phyloP scores from a whole-genome alignment of 2,888 invertebrate species.

The Lepidonotus clava region DNA sequence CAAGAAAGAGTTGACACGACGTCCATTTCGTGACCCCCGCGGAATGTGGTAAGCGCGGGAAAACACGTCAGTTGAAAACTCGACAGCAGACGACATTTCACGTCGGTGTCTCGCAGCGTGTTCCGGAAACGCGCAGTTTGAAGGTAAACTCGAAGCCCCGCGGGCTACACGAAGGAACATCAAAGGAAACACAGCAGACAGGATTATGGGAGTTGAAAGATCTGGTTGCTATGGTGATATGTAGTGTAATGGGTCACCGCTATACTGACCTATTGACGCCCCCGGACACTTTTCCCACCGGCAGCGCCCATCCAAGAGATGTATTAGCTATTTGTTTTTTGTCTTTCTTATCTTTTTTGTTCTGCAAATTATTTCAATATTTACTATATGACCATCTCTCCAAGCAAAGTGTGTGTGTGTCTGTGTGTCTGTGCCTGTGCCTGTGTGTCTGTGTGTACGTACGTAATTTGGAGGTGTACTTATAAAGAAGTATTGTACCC shows the following conservation, averaged over 20 bases:
- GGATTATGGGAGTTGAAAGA: slow-evolving; percentile 18
- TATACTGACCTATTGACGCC: not conserved
- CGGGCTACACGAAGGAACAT: slow-evolving; percentile 37
- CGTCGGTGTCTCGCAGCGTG: slow-evolving; percentile 39
- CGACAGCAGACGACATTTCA: not conserved
- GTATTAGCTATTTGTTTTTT: too few species aligned
- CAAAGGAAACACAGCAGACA: slow-evolving; percentile 36
- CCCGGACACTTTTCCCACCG: not conserved
- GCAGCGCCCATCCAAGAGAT: not conserved
- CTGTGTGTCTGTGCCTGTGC: too few species aligned
- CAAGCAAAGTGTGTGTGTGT: too few species aligned
- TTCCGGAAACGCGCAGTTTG: slow-evolving; percentile 23
- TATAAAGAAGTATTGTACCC: too few species aligned
- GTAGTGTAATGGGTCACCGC: slow-evolving; percentile 4
- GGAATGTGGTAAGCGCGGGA: not conserved
- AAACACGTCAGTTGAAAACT: slow-evolving; percentile 4
- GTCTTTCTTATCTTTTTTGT: too few species aligned
- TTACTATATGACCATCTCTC: too few species aligned
- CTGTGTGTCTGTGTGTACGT: too few species aligned
- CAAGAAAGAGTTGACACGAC: slow-evolving; percentile 7
- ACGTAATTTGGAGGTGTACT: too few species aligned
- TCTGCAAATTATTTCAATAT: too few species aligned
- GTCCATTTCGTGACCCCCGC: not conserved
- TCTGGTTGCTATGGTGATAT: slow-evolving; percentile 21
- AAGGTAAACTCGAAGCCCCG: slow-evolving; percentile 39